These are phyloP conservation scores for Oeneis ivallda DNA, from an alignment of 2,888 invertebrate species.

Conservation along the genomic window DNA sequence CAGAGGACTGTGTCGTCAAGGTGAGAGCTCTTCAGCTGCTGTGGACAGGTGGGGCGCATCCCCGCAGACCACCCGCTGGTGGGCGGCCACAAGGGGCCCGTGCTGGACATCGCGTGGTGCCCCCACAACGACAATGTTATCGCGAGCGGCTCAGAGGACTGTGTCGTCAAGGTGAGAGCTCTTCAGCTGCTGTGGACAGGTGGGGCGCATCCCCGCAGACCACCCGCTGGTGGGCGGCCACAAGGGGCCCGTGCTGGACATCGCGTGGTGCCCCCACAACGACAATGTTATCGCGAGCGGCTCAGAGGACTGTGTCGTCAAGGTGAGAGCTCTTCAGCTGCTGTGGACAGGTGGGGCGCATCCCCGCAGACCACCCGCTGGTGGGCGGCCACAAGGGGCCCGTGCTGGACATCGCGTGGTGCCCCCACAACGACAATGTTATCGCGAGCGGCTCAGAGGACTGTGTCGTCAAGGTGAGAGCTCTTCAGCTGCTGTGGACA, in stretches of 20 bases:
- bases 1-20: slow-evolving; percentile 98
- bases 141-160: slow-evolving; percentile 98
- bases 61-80: slow-evolving; percentile 96
- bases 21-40: slow-evolving; percentile 48
- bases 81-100: slow-evolving; percentile 98
- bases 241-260: slow-evolving; percentile 97
- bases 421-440: slow-evolving; percentile 98
- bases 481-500: neutral
- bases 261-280: slow-evolving; percentile 99
- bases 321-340: slow-evolving; percentile 67
- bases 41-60: slow-evolving; percentile 84
- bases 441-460: slow-evolving; percentile 99
- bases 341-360: slow-evolving; percentile 77
- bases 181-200: neutral
- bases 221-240: slow-evolving; percentile 97
- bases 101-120: slow-evolving; percentile 98
- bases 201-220: slow-evolving; percentile 96
- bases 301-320: slow-evolving; percentile 98
- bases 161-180: slow-evolving; percentile 89
- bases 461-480: slow-evolving; percentile 91
- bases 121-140: slow-evolving; percentile 99
- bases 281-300: slow-evolving; percentile 99
- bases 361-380: slow-evolving; percentile 95
- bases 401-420: slow-evolving; percentile 98
- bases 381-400: slow-evolving; percentile 99